Base-by-base conservation (phyloP, 2,888 invertebrate genomes). In the Ectemnius continuus region DNA sequence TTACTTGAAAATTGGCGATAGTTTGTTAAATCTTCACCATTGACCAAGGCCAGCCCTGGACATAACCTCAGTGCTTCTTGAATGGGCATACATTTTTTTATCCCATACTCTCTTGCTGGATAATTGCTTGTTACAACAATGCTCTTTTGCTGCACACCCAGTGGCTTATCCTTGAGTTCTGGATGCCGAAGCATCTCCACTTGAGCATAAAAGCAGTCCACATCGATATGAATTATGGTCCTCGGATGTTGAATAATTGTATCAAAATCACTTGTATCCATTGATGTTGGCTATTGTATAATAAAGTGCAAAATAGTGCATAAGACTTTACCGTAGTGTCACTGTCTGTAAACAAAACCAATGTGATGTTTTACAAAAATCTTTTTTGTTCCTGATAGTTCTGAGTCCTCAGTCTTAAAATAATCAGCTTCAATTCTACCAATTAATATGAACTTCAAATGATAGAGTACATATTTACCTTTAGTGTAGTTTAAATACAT, bases 171-270 rank as follows among this genome's bases (percentile, higher is more conserved):
- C 76, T 93, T 92, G 67, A 95, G 91, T 83, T 93, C 92, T 2
- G 96, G 95, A 88, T 95, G 93, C 81, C 94, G 93, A 70, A 95
- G 89, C 93, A 95, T 95, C 91, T 97, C 96, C 80, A 97, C 96
- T 93, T 97, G 96, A 74, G 96, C 96, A 91, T 96, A 97, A 91
- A 95, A 97, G 90, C 95, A 96, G 90, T 97, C 96, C 88, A 96
- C 92, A 89, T 97, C 96, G 84, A 97, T 92, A 89, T 96, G 96
- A 86, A 97, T 93, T 82, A 97, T 95, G 76, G 94, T 94, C 86
- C 93, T 94, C 67, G 93, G 92, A 91, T 96, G 96, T 67, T 83
- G 85, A 71, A 85, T 81, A 52, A 80, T 80, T 23, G 80, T 64
- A 73, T 88, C 86, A 69, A 85, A 88, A 20, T 87, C 87, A 69